Evolutionary conservation across 2,888 invertebrate genomes (phyloP).

Genomic region (Strigamia transsilvanica): DNA sequence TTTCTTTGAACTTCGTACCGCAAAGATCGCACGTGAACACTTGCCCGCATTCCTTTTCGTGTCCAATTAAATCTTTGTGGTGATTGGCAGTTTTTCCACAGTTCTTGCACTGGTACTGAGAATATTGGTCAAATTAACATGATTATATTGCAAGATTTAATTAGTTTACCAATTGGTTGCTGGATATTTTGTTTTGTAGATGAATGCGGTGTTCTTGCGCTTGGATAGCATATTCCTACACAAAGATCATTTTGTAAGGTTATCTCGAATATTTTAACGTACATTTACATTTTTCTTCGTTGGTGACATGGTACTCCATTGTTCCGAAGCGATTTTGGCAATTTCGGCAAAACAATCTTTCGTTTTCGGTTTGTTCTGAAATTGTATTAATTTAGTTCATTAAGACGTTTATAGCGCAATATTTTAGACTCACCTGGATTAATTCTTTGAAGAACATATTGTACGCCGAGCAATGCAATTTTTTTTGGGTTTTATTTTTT

Average conservation of each 20-base stretch:
- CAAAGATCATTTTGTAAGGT: neutral
- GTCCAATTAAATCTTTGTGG: neutral
- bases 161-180: neutral
- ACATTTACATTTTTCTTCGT: neutral
- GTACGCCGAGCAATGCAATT: neutral
- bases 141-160: neutral
- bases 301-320: neutral
- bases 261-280: neutral
- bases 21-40: neutral
- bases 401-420: neutral
- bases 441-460: constrained; percentile 12
- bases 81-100: neutral
- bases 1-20: neutral
- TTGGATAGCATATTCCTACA: neutral
- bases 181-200: neutral
- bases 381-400: neutral
- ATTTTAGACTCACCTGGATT: neutral
- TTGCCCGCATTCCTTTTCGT: constrained; percentile 18
- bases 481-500: neutral
- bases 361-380: constrained; percentile 14
- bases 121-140: neutral
- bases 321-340: neutral
- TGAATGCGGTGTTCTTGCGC: neutral
- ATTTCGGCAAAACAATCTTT: constrained; percentile 13
- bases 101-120: neutral